Evolutionary conservation across 2,113 vertebrate species (phyloP), one percentile per base, ranked within the genome.

Genomic region (Rafetus swinhoei): DNA sequence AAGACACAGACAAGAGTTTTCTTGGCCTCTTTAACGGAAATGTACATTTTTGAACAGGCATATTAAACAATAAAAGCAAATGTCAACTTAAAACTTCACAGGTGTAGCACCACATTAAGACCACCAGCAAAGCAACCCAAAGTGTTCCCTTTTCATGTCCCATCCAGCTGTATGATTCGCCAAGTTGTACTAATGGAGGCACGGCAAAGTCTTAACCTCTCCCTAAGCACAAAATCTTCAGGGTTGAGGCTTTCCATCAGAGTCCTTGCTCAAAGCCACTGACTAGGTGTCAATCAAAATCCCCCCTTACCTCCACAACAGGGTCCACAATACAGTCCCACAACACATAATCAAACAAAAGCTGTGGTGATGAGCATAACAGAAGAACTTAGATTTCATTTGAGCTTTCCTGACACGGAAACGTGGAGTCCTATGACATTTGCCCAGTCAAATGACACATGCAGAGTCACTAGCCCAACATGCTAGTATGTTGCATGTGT

Each of bases 111-210:
- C 79, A 74, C n/a, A 69, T 6, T 82, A 7, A 84, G 85, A 87
- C 19, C 24, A 81, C 62, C 53, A 79, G 10, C 9, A 79, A 89
- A 94, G 79, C 79, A 79, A 81, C 76, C 45, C 18, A 72, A 92
- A 53, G 9, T 82, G 19, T 29, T 39, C 5, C 81, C 82, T 55
- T 76, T 52, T 5, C 8, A 85, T n/a, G 56, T 76, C 59, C 83
- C 25, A 57, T 2, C 12, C 69, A 35, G 24, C 5, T 84, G 25
- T 52, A 1, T 57, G 83, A 7, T 72, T 80, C 93, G 62, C 57
- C 69, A 81, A 29, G 1, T 80, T 2, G 1, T 50, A 29, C 62
- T 62, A 18, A 45, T 45, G 45, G 45, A 45, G 45, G 45, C 45
- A 45, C 45, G 45, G 45, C 45, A 45, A 45, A 45, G 45, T 45